Evolutionary conservation across 2,113 vertebrate genomes (phyloP).

Genomic region (Myxocyprinus asiaticus): DNA sequence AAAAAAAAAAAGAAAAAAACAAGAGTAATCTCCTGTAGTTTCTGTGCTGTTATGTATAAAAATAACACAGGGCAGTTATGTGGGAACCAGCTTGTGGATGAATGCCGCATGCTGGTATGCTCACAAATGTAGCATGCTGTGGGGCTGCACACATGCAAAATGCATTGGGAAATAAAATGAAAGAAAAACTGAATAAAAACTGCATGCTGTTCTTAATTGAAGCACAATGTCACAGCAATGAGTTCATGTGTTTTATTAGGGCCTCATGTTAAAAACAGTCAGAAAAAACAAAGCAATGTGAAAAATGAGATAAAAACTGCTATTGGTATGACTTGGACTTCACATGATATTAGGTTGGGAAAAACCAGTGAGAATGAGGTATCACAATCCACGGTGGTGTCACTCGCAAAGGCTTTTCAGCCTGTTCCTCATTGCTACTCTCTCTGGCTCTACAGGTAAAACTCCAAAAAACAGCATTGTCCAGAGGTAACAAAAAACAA

Average conservation of each 20-base stretch:
- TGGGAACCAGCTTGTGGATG: constrained; percentile 39
- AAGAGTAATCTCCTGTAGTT: constrained; percentile 78
- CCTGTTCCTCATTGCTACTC: constrained; percentile 51
- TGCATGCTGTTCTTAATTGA: constrained; percentile 11
- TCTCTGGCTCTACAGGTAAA: constrained; percentile 60
- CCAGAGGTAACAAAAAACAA: constrained; percentile 38
- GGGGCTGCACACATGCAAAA: constrained; percentile 47
- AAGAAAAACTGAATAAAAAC: not conserved
- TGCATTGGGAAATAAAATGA: not conserved
- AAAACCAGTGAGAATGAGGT: constrained; percentile 5
- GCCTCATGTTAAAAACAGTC: not conserved
- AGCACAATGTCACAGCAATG: not conserved
- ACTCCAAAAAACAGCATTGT: constrained; percentile 47
- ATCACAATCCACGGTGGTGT: constrained; percentile 22
- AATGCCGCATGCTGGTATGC: constrained; percentile 60
- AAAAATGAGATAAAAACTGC: not conserved
- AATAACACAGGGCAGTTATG: constrained; percentile 46
- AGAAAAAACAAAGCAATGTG: not conserved
- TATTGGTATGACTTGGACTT: not conserved
- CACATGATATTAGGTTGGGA: not conserved
- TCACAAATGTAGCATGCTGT: constrained; percentile 16
- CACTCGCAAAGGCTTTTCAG: constrained; percentile 64
- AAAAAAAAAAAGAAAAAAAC: constrained; percentile 51
- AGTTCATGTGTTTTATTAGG: not conserved
- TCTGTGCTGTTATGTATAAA: constrained; percentile 58